phyloP scores from a whole-genome alignment of 2,888 invertebrate species.

The Napeogenes sylphis region DNA sequence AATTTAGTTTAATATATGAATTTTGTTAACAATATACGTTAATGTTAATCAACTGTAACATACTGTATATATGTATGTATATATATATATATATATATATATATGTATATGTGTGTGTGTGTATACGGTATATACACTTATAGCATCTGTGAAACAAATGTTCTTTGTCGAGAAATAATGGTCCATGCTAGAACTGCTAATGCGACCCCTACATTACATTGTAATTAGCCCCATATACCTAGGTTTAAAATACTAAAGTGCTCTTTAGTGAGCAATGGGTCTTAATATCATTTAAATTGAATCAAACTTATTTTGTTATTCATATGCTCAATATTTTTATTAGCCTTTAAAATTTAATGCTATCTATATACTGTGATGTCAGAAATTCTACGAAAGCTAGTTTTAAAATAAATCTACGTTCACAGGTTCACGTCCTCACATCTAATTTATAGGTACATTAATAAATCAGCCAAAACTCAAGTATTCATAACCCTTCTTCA shows the following conservation, averaged over 20 bases:
- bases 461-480: conserved; percentile 30
- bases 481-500: conserved; percentile 17
- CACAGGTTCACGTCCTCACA: conserved; percentile 1
- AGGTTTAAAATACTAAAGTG: too few relatives aligned
- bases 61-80: too few relatives aligned
- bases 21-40: too few relatives aligned
- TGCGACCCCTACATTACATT: conserved; percentile 11
- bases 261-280: too few relatives aligned
- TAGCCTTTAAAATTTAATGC: not conserved
- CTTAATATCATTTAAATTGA: too few relatives aligned
- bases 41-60: too few relatives aligned
- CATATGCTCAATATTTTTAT: not conserved
- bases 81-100: too few relatives aligned
- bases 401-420: not conserved
- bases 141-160: too few relatives aligned
- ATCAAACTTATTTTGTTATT: not conserved
- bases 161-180: conserved; percentile 10
- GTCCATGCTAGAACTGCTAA: conserved; percentile 6
- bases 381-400: not conserved
- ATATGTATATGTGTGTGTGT: too few relatives aligned
- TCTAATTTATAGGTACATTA: conserved; percentile 24
- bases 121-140: too few relatives aligned
- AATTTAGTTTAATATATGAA: too few relatives aligned
- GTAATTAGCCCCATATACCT: conserved; percentile 7
- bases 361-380: too few relatives aligned